A percentile compares a stretch with the other conserved stretches of the same genome.
Conservation (phyloP, 2,888 invertebrate species). For the Agrochola macilenta region DNA sequence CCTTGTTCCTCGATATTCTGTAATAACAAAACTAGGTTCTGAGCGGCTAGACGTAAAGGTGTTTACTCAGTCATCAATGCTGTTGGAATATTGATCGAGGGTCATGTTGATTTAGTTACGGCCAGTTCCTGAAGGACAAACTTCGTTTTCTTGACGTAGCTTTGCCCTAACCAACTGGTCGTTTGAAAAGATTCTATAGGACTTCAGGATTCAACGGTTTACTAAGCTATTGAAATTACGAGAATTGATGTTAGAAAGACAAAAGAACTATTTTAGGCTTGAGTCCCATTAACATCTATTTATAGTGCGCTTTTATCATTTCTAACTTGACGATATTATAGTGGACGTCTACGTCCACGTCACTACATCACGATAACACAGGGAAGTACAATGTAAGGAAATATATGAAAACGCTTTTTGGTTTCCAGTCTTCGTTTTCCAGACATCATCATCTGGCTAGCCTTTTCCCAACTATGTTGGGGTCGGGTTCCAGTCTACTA, state of each 20-base stretch:
- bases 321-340: no score
- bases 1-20: background rate
- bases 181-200: background rate
- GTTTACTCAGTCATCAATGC: background rate
- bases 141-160: no score
- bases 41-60: background rate
- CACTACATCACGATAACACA: background rate
- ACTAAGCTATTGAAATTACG: background rate
- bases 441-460: no score
- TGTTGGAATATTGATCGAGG: background rate
- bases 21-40: slow-evolving; percentile 13
- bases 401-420: no score
- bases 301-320: no score
- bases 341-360: no score
- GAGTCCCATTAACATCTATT: background rate
- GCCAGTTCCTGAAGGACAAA: background rate
- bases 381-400: background rate
- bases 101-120: background rate
- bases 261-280: background rate
- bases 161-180: background rate
- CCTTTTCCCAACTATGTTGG: no score
- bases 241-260: background rate
- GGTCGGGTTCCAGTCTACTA: no score
- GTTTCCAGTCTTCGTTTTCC: no score
- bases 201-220: background rate